phyloP scores from a whole-genome alignment of 2,888 invertebrate genomes.

The Anoplius nigerrimus region DNA sequence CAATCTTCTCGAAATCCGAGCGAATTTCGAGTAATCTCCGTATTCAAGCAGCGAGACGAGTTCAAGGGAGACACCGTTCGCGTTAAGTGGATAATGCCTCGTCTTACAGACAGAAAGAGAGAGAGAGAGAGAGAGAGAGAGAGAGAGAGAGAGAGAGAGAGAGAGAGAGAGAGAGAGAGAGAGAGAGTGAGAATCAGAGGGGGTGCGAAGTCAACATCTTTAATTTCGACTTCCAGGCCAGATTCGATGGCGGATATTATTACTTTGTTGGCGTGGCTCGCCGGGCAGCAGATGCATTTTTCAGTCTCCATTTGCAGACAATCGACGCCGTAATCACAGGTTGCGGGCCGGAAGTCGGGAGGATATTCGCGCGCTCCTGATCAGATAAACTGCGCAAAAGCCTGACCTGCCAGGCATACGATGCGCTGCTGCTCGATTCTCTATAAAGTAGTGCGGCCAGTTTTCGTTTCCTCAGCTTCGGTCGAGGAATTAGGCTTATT shows the following conservation, averaged over 20 bases:
- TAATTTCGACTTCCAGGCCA: too few species aligned
- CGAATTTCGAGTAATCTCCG: constrained; percentile 36
- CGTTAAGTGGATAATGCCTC: constrained; percentile 36
- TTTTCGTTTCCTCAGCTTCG: too few species aligned
- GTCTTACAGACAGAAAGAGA: constrained; percentile 25
- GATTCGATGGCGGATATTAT: too few species aligned
- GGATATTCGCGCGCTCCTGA: constrained; percentile 70
- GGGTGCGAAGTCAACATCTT: neutral
- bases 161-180: neutral
- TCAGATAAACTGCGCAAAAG: constrained; percentile 63
- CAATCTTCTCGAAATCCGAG: constrained; percentile 35
- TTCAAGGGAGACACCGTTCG: constrained; percentile 56
- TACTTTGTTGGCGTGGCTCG: constrained; percentile 30
- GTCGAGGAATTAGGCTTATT: too few species aligned
- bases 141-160: neutral
- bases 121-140: constrained; percentile 25
- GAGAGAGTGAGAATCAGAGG: neutral
- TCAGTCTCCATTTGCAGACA: constrained; percentile 67
- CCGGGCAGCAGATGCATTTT: constrained; percentile 65
- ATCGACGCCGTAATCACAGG: constrained; percentile 68
- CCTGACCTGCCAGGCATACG: constrained; percentile 57
- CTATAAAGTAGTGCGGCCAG: neutral
- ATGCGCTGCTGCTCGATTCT: constrained; percentile 1
- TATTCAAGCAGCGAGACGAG: constrained; percentile 57
- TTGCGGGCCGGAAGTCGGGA: constrained; percentile 68